Evolutionary conservation across 2,888 invertebrate genomes (phyloP).

Genomic region (Oithona nana): DNA sequence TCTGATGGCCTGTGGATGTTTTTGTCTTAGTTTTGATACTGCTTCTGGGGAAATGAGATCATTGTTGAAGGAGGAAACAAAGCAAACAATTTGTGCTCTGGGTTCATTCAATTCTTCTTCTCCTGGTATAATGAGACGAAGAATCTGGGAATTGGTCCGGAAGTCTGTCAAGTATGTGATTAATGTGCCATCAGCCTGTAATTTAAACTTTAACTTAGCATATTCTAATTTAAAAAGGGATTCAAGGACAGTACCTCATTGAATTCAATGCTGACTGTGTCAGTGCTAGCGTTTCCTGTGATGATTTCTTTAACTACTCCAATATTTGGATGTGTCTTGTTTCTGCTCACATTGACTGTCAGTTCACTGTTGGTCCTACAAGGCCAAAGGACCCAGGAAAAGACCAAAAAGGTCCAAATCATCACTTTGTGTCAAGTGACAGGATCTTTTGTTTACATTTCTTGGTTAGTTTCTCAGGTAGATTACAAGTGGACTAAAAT

Average conservation of each 20-base stretch:
- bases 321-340: neutral
- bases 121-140: neutral
- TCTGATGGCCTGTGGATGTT: conserved; percentile 1
- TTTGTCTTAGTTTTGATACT: conserved; percentile 12
- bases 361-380: neutral
- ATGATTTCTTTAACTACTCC: neutral
- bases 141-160: neutral
- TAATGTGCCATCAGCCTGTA: conserved; percentile 3
- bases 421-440: too few relatives aligned
- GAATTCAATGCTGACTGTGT: conserved; percentile 6
- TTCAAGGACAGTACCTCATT: neutral
- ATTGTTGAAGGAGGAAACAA: neutral
- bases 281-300: conserved; percentile 6
- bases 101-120: conserved; percentile 7
- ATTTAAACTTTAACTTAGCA: neutral
- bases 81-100: conserved; percentile 1
- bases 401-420: neutral
- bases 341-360: neutral
- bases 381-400: neutral
- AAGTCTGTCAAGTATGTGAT: conserved; percentile 9
- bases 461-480: too few relatives aligned
- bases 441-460: too few relatives aligned
- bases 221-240: neutral
- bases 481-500: too few relatives aligned
- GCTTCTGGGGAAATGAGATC: conserved; percentile 13